Evolutionary conservation across 2,113 vertebrate genomes (phyloP), one percentile per base, ranked within the genome.

Genomic region (Xiphorhynchus elegans): DNA sequence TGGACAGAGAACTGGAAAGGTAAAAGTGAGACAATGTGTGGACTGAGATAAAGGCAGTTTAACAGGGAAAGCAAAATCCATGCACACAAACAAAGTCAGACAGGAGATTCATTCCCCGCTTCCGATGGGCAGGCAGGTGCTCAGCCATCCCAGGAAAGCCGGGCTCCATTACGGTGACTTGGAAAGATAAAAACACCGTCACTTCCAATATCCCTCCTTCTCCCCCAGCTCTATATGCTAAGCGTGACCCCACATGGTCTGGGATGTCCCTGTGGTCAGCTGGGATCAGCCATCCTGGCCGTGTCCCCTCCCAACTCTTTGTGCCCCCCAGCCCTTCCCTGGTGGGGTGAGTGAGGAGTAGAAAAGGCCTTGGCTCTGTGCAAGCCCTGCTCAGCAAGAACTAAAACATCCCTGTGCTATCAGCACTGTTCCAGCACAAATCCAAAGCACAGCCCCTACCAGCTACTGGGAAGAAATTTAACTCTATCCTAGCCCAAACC

Each of bases 201-300:
- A 13, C n/a, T 67, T 33, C 67, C 44, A 67, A 59, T 20, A 0
- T 79, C 31, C 3, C 18, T 4, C 35, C 21, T 60, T 33, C 35
- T 59, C 11, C 37, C 29, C 29, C 81, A 35, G 23, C 50, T 52
- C 5, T 59, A 8, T 13, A 1, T 23, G 20, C 46, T 53, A 59
- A 40, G 39, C 28, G 1, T 67, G 46, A 39, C 1, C 1, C 53
- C 3, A 0, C 17, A 23, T 1, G 17, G 44, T 44, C 44, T 2
- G 3, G 52, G 29, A 11, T 53, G n/a, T 53, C 59, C n/a, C 59
- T 59, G 29, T 64, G 73, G 37, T 29, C 58, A 39, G 24, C 1
- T 73, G 52, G 17, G 52, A 3, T 52, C 39, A 79, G 66, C 39
- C 73, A 46, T 67, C 39, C 74, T 29, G 23, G 28, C 16, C 18